Base-by-base conservation (phyloP, 1,140 invertebrate genomes). In the Hirudo medicinalis region DNA sequence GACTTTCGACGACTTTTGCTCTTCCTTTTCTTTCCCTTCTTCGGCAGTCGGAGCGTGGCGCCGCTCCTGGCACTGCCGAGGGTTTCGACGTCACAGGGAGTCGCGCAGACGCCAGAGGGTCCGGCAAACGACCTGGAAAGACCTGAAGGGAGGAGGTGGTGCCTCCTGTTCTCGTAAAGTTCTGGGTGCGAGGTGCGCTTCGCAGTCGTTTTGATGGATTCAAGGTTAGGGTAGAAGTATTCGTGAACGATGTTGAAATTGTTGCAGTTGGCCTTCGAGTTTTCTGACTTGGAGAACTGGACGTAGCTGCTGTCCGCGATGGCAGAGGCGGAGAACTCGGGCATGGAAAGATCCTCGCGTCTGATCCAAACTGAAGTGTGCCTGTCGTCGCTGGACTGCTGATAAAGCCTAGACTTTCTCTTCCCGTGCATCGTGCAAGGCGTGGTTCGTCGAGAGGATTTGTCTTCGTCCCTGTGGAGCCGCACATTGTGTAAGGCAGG, bases 211-310 rank as follows among this genome's bases (percentile, higher is more conserved):
- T 63, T 20, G 57, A 32, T n/a, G 11, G 57, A 63, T 63, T 89
- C 87, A 72, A 90, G 85, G 72, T 87, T 85, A 2, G 90, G 89
- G 82, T 91, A 91, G 72, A 88, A 87, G 81, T 91, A 92, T 70
- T 92, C 90, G 77, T 91, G 89, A 15, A 70, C 49, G 29, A 22
- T 25, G 76, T 76, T 25, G 60, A 27, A 63, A n/a, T 36, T 27
- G 25, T 36, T 40, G n/a, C 22, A 25, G 20, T 20, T 70, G 3
- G 49, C 69, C n/a, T 36, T 43, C 57, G 19, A 63, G 57, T 63
- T 63, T 63, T 32, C 22, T 17, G 69, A 49, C 69, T 80, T 80
- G 40, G 88, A 88, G 77, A 94, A 86, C 77, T 92, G 90, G 57
- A 94, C 91, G 78, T 94, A 94, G 22, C 90, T 88, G 81, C 91